These are phyloP conservation scores for Carettochelys insculpta DNA, from an alignment of 2,113 vertebrate genomes.

Conservation along the genomic window DNA sequence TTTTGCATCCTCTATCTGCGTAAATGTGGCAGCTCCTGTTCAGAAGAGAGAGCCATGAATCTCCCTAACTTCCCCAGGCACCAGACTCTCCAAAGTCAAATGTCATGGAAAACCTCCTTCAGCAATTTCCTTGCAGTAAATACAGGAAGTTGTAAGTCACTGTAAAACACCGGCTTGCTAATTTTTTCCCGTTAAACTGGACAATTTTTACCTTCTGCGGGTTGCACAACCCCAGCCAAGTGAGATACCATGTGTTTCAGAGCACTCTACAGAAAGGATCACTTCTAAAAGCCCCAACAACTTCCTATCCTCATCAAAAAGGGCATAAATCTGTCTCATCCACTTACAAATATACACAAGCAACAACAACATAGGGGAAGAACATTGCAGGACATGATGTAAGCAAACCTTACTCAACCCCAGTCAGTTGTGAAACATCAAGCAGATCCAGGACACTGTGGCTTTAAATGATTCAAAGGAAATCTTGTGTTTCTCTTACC, in stretches of 20 bases:
- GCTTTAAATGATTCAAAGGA: slow-evolving; percentile 16
- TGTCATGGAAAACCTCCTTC: not conserved
- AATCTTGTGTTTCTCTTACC: not conserved
- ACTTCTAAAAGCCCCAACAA: not conserved
- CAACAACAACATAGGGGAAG: not conserved
- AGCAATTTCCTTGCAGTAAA: not conserved
- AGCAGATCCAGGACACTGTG: not conserved
- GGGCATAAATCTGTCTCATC: not conserved
- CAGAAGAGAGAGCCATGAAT: not conserved
- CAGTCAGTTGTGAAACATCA: not conserved
- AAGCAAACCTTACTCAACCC: not conserved
- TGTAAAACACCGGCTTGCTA: not conserved
- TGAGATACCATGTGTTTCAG: not conserved
- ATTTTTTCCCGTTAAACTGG: not conserved
- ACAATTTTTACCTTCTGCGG: not conserved
- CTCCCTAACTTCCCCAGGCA: not conserved
- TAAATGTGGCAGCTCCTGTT: not conserved
- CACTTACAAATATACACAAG: not conserved
- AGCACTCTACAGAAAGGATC: not conserved
- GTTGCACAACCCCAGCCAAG: not conserved
- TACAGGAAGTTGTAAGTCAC: not conserved
- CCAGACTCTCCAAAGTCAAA: not conserved
- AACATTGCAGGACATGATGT: slow-evolving; percentile 3
- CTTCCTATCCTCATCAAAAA: not conserved
- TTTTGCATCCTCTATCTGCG: not conserved